Base-by-base conservation (phyloP, 2,797 vertebrate species). In the Lutjanus argentimaculatus region DNA sequence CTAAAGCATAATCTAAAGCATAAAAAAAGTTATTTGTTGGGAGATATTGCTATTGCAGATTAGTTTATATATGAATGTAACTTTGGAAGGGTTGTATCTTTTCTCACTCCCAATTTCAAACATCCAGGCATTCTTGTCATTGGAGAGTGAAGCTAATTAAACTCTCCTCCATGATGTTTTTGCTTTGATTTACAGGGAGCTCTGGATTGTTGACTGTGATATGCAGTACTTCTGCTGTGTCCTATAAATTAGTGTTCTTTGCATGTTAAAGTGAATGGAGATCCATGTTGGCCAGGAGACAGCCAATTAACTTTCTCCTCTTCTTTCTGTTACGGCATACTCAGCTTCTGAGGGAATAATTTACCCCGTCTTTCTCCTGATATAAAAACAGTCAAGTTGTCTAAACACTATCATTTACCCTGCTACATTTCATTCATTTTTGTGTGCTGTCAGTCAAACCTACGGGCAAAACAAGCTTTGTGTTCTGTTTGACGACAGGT, bases 251-350 rank as follows among this genome's bases (percentile, higher is more conserved):
- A 95, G 91, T 89, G 88, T 86, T 88, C 88, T 94, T 93, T 94
- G 88, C 89, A 93, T 93, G 90, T 90, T 94, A 92, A 93, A 94
- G 92, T 92, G 92, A 94, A 92, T 80, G 68, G 90, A 94, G 90
- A 93, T 94, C 94, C 92, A 91, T 87, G 88, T 82, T 93, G 93
- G 93, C 93, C 92, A 93, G 86, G 87, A 94, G 87, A 91, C 88
- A 92, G 86, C 90, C 93, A 95, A 95, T 96, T 95, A 95, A 93
- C 91, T 90, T 91, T 88, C 82, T 84, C 67, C 72, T 85, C 80
- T 85, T 82, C 84, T 91, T 75, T 89, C 83, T 90, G 87, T 90
- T 87, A 88, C n/a, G 57, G 85, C 81, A 71, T 74, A 48, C 77
- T 82, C 52, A 40, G 65, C 80, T 87, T 90, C 91, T 81, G 66